Conservation (phyloP, 1,140 invertebrate species). For the Drosophila littoralis region DNA sequence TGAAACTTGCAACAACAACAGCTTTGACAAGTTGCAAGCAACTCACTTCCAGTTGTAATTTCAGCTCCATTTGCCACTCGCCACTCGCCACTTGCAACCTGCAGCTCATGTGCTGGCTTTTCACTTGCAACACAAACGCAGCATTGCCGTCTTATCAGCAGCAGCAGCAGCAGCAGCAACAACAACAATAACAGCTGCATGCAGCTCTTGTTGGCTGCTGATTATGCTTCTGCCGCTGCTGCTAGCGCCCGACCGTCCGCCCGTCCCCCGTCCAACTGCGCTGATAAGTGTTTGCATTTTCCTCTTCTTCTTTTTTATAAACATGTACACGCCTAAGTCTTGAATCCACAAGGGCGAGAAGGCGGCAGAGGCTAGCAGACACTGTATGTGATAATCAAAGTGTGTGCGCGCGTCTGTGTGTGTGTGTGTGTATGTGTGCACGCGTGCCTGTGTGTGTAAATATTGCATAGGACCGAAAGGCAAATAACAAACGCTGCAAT, state of each 20-base stretch:
- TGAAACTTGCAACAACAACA: slow-evolving; percentile 18
- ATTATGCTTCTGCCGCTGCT: slow-evolving; percentile 39
- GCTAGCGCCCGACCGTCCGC: slow-evolving; percentile 1
- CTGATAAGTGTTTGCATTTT: slow-evolving; percentile 71
- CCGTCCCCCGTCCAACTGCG: slow-evolving; percentile 7
- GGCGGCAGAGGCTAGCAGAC: neutral
- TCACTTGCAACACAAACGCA: neutral
- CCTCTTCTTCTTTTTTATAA: slow-evolving; percentile 26
- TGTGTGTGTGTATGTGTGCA: slow-evolving; percentile 19
- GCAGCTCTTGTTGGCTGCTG: slow-evolving; percentile 38
- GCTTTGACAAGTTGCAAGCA: slow-evolving; percentile 20
- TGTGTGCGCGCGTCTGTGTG: slow-evolving; percentile 9
- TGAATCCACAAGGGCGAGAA: slow-evolving; percentile 8
- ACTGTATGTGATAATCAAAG: slow-evolving; percentile 29
- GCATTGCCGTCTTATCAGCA: slow-evolving; percentile 33
- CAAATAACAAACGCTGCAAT: slow-evolving; percentile 36
- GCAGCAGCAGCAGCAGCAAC: slow-evolving; percentile 10
- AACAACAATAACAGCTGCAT: slow-evolving; percentile 11
- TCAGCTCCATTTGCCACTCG: slow-evolving; percentile 5
- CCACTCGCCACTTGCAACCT: slow-evolving; percentile 8
- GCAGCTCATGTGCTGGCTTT: slow-evolving; percentile 7
- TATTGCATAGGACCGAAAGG: slow-evolving; percentile 29
- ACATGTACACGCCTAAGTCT: slow-evolving; percentile 15
- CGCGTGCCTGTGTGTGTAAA: slow-evolving; percentile 13
- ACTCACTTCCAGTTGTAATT: neutral